Conservation (phyloP, 1,140 invertebrate genomes). For the Nilaparvata lugens region DNA sequence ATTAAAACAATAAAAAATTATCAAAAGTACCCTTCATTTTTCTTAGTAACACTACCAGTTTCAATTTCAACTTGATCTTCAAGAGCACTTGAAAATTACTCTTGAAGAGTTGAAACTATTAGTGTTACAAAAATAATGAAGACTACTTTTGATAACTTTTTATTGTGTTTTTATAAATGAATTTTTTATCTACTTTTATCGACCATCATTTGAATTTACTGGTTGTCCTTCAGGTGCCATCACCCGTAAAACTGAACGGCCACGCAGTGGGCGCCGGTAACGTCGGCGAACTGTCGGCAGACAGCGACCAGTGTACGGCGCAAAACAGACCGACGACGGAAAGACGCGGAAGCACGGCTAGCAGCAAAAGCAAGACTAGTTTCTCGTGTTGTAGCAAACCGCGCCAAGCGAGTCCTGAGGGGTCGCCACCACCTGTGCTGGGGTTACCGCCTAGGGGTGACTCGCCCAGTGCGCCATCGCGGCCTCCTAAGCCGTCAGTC, state of each 20-base stretch:
- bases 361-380: not conserved
- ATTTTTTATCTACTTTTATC: no score
- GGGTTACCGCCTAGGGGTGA: slow-evolving; percentile 8
- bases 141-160: not conserved
- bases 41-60: no score
- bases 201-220: not conserved
- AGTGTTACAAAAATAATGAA: no score
- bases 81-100: no score
- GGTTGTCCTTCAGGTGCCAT: not conserved
- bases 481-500: slow-evolving; percentile 43
- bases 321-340: not conserved
- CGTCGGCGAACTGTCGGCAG: slow-evolving; percentile 2
- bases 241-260: not conserved
- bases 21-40: no score
- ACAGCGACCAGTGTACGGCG: not conserved
- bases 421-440: not conserved
- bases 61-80: no score
- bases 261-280: slow-evolving; percentile 4
- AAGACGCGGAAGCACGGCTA: slow-evolving; percentile 10
- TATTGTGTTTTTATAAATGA: not conserved
- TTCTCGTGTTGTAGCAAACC: slow-evolving; percentile 24
- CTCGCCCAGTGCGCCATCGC: slow-evolving; percentile 34
- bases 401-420: slow-evolving; percentile 17
- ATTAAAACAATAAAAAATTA: no score
- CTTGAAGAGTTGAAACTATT: no score